These are phyloP conservation scores for Thalassaphorura encarpata DNA, from an alignment of 1,140 invertebrate genomes.

Conservation along the genomic window DNA sequence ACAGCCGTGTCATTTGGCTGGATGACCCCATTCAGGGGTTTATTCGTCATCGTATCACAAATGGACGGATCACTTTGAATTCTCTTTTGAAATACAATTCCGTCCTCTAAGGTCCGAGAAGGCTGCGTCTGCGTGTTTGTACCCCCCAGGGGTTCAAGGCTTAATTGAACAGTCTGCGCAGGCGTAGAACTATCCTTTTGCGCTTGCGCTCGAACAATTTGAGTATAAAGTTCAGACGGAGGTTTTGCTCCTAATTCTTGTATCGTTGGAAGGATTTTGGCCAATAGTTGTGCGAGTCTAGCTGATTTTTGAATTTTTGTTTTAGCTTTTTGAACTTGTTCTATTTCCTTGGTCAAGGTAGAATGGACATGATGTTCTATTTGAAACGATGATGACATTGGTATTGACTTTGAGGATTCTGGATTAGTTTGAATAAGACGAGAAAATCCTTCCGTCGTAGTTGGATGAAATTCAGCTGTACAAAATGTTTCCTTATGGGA, in stretches of 20 bases:
- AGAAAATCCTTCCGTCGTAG: neutral
- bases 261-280: no score
- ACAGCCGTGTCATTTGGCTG: neutral
- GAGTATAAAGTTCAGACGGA: no score
- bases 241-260: no score
- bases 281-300: no score
- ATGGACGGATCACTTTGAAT: neutral
- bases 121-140: neutral
- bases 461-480: neutral
- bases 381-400: neutral
- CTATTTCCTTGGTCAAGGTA: neutral
- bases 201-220: no score
- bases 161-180: neutral
- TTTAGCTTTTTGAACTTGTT: neutral
- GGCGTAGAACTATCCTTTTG: no score
- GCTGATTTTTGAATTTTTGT: neutral
- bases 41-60: neutral
- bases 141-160: neutral
- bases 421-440: neutral
- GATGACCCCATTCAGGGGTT: neutral
- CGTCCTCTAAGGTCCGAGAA: neutral
- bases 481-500: conserved; percentile 1
- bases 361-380: neutral
- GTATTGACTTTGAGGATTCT: neutral
- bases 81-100: neutral